A percentile compares a stretch with the other conserved stretches of the same genome.
phyloP scores from a whole-genome alignment of 1,140 invertebrate genomes.

The Chelonus insularis region DNA sequence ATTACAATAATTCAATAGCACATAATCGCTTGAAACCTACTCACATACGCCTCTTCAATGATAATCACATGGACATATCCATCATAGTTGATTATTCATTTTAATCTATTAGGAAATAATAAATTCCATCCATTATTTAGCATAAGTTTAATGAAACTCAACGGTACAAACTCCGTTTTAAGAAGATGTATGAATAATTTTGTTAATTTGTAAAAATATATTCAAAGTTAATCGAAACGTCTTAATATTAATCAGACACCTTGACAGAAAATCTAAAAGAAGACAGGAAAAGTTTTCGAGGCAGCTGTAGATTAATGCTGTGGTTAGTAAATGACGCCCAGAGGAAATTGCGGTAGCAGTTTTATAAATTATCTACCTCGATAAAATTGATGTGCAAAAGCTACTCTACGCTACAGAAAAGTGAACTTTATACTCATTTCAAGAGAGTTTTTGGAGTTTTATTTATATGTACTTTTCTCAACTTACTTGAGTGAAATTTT shows the following conservation, averaged over 20 bases:
- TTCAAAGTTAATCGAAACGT: constrained; percentile 10
- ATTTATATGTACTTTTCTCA: not conserved
- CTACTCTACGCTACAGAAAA: not conserved
- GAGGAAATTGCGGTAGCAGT: constrained; percentile 15
- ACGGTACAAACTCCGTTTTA: too few relatives aligned
- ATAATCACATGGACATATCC: too few relatives aligned
- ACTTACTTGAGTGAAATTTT: constrained; percentile 2
- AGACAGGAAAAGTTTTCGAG: constrained; percentile 19
- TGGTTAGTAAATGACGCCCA: constrained; percentile 17
- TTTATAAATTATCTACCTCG: constrained; percentile 14
- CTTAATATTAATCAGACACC: constrained; percentile 21
- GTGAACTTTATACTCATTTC: constrained; percentile 9
- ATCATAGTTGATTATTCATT: too few relatives aligned
- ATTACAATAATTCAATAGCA: too few relatives aligned
- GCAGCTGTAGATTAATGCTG: constrained; percentile 21
- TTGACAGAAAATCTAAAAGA: constrained; percentile 2
- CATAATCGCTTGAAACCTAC: too few relatives aligned
- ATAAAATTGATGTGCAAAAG: constrained; percentile 6
- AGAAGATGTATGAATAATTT: too few relatives aligned
- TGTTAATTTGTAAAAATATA: too few relatives aligned
- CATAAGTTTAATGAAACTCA: too few relatives aligned
- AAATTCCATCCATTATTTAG: too few relatives aligned
- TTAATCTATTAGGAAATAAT: too few relatives aligned
- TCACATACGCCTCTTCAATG: too few relatives aligned
- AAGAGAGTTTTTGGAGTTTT: constrained; percentile 1